Percentiles rank a stretch among this genome's conserved stretches.
These are phyloP conservation scores for Gobius niger DNA, from an alignment of 2,113 vertebrate species.

Conservation along the genomic window DNA sequence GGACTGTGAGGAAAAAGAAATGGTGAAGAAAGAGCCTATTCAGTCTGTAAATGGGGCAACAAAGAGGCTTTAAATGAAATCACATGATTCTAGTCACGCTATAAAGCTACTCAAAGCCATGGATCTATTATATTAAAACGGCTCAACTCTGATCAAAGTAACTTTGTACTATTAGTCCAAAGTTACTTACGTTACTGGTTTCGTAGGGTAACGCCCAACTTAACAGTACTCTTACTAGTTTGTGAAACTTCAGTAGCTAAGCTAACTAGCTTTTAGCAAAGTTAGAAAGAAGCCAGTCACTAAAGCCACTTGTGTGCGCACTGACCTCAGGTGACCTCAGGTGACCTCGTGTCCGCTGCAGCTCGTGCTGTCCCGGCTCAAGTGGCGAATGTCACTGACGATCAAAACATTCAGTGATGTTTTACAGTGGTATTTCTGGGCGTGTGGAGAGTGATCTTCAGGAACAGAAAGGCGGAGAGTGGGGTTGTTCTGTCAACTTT, in stretches of 20 bases:
- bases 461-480: slow-evolving; percentile 21
- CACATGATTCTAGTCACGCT: no score
- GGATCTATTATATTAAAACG: no score
- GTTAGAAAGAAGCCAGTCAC: not conserved
- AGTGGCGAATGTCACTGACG: not conserved
- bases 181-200: not conserved
- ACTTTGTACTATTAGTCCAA: no score
- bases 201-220: not conserved
- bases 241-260: not conserved
- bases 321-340: slow-evolving; percentile 8
- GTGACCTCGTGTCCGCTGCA: slow-evolving; percentile 1
- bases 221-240: not conserved
- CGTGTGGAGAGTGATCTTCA: not conserved
- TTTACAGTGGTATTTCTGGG: not conserved
- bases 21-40: not conserved
- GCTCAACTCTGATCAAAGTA: not conserved
- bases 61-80: not conserved
- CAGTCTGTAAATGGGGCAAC: not conserved
- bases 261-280: not conserved
- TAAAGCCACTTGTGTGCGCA: not conserved
- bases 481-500: slow-evolving; percentile 34
- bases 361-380: not conserved
- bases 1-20: not conserved
- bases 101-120: no score
- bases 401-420: not conserved